Base-by-base conservation (phyloP, 2,797 vertebrate genomes). In the Poecilia picta region DNA sequence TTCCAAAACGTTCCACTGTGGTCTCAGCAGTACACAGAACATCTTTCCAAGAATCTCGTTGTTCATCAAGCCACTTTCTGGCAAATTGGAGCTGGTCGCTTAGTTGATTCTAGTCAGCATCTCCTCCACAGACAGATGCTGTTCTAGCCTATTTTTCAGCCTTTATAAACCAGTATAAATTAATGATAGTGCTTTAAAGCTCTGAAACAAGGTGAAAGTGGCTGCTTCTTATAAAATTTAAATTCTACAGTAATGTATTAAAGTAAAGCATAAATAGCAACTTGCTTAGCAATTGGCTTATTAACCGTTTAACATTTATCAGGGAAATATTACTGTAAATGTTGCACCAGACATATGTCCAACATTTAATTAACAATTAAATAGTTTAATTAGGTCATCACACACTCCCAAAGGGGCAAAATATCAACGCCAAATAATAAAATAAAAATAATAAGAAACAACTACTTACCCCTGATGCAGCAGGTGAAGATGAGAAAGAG, bases 381-480 rank as follows among this genome's bases (percentile, higher is more conserved):
- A 53, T 28, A 23, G n/a, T 41, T 41, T 68, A 25, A 41, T 25
- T 36, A 41, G 36, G 10, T 25, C 64, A 33, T 53, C 23, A 74
- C 1, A 39, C 39, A 25, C 33, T 64, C 25, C 82, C 25, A 70
- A 20, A 25, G 23, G 72, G 23, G 31, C 1, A 77, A 11, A 68
- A 73, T 4, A 78, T 57, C 2, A 62, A 45, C 16, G 68, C 59
- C 1, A 36, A 51, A 51, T 74, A 23, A 36, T 28, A 12, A 11
- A 41, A 41, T 66, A 41, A 72, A 57, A 53, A 75, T 41, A 12
- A n/a, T 39, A 11, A 84, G 18, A 1, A 46, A 70, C 4, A 75
- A 47, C n/a, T 59, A 93, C 95, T 94, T 87, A 96, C 96, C 95
- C 76, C 70, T 89, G 83, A 85, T 72, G 79, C 81, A 92, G 86